A percentile compares a stretch with the other conserved stretches of the same genome.
phyloP scores from a whole-genome alignment of 2,797 vertebrate genomes.

The Ibycter americanus region DNA sequence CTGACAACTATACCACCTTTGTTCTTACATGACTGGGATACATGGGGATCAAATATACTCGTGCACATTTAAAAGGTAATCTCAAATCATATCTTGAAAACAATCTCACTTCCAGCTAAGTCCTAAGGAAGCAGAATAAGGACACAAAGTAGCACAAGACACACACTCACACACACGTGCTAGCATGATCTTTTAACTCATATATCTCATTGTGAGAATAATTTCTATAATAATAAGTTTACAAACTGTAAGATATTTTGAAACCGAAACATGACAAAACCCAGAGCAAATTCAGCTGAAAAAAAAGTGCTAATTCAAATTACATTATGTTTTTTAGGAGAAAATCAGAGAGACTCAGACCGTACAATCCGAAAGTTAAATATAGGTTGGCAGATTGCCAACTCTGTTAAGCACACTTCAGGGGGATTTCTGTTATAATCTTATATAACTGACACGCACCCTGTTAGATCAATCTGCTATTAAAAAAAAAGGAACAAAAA shows the following conservation, averaged over 20 bases:
- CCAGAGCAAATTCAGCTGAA: not conserved
- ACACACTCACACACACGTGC: not conserved
- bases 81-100: not conserved
- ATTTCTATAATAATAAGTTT: not conserved
- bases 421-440: constrained; percentile 4
- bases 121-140: not conserved
- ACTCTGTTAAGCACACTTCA: not conserved
- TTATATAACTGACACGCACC: not conserved
- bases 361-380: not conserved
- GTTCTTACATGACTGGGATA: not conserved
- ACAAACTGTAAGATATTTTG: not conserved
- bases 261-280: not conserved
- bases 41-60: not conserved
- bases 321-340: not conserved
- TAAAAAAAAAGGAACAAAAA: not conserved
- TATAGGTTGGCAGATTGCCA: not conserved
- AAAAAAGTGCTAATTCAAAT: not conserved
- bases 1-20: not conserved
- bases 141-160: not conserved
- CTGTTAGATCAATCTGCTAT: not conserved
- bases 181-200: not conserved
- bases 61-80: not conserved
- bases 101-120: not conserved
- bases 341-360: not conserved
- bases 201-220: not conserved